These are phyloP conservation scores for Gymnosoma rotundatum DNA, from an alignment of 2,888 invertebrate genomes.

Conservation along the genomic window DNA sequence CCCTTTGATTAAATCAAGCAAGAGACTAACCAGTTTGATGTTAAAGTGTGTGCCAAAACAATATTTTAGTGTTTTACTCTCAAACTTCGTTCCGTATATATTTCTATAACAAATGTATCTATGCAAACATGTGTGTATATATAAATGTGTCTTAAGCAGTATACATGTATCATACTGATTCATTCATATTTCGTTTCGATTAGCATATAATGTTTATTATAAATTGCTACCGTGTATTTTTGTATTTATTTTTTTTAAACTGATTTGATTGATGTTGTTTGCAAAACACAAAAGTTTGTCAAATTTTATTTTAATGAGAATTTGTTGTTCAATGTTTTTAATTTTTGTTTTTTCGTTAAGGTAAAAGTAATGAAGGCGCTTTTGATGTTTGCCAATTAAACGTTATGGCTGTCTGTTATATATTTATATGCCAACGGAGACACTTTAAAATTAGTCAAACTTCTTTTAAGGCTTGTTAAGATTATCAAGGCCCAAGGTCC, in stretches of 20 bases:
- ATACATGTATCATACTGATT: neutral
- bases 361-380: constrained; percentile 1
- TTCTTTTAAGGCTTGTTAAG: neutral
- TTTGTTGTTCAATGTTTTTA: neutral
- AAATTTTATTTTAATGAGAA: constrained; percentile 15
- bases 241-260: neutral
- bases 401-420: neutral
- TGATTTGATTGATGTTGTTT: constrained; percentile 41
- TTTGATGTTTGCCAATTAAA: neutral
- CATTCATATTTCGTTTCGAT: constrained; percentile 18
- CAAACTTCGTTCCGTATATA: neutral
- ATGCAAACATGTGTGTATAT: neutral
- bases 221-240: constrained; percentile 31
- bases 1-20: constrained; percentile 44
- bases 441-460: neutral
- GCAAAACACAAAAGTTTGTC: constrained; percentile 4
- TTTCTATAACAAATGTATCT: neutral
- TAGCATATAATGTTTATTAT: constrained; percentile 7
- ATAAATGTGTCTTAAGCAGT: neutral
- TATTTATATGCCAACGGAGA: neutral
- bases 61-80: neutral
- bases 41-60: neutral
- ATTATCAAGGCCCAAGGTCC: neutral
- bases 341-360: neutral
- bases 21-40: neutral